A percentile compares a stretch with the other conserved stretches of the same genome.
phyloP scores from a whole-genome alignment of 1,140 invertebrate species.

The Lepidurus packardi region DNA sequence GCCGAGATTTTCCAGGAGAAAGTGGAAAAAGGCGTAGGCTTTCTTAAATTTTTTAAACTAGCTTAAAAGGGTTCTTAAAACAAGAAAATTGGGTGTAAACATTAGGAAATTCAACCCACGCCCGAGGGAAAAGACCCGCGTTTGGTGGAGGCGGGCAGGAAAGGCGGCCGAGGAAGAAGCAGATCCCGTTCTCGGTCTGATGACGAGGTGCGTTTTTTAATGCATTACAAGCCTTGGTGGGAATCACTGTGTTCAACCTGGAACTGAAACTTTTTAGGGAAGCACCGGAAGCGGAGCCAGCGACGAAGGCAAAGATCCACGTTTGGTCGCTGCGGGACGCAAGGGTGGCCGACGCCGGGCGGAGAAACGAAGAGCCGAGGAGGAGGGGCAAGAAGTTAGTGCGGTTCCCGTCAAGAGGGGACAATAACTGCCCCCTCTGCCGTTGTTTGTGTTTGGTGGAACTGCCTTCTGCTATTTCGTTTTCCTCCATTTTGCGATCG shows the following conservation, averaged over 20 bases:
- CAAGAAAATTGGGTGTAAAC: neutral
- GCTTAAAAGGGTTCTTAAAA: neutral
- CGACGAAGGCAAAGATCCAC: conserved; percentile 25
- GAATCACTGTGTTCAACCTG: neutral
- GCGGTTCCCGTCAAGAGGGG: conserved; percentile 11
- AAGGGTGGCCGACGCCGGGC: conserved; percentile 24
- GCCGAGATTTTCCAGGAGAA: conserved; percentile 30
- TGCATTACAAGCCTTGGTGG: neutral
- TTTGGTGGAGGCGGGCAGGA: conserved; percentile 27
- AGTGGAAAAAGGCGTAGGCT: conserved; percentile 18
- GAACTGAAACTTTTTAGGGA: neutral
- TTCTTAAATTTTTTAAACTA: neutral
- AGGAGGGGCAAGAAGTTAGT: conserved; percentile 16
- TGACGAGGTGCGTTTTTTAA: neutral
- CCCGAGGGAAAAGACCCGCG: conserved; percentile 26
- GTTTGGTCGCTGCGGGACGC: conserved; percentile 20
- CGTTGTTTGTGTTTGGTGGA: neutral
- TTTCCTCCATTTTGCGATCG: neutral
- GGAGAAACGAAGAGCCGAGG: conserved; percentile 25
- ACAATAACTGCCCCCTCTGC: neutral
- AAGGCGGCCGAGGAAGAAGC: conserved; percentile 16
- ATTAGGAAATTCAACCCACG: conserved; percentile 29
- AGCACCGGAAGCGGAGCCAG: neutral
- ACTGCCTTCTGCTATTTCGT: conserved; percentile 11
- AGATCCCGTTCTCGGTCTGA: conserved; percentile 11